These are phyloP conservation scores for Ammodytes dubius DNA, from an alignment of 2,113 vertebrate species.

Conservation along the genomic window DNA sequence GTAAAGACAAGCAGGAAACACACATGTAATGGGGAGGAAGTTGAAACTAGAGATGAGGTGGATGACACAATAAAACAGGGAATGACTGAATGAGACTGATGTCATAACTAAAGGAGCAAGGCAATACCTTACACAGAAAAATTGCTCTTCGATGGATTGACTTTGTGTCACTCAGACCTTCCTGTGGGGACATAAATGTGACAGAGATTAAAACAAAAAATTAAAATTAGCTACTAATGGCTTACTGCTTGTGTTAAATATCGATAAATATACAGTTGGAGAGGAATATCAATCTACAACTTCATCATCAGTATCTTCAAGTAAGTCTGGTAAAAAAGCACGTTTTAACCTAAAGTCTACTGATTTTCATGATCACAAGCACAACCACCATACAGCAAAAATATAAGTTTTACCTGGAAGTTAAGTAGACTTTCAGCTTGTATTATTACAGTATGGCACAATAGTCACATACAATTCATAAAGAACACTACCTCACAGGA, in stretches of 20 bases:
- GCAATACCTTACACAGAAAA: not conserved
- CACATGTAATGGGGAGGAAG: too few relatives aligned
- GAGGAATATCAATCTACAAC: not conserved
- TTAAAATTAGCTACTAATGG: not conserved
- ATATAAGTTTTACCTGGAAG: slow-evolving; percentile 21
- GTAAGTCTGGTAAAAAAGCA: too few relatives aligned
- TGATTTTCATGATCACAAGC: not conserved
- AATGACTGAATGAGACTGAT: too few relatives aligned
- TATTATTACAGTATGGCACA: not conserved
- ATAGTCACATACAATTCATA: not conserved
- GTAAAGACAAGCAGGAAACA: too few relatives aligned
- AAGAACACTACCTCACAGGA: not conserved
- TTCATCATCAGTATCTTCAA: not conserved
- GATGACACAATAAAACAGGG: too few relatives aligned
- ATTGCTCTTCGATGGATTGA: not conserved
- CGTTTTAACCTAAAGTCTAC: not conserved
- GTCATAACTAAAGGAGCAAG: too few relatives aligned
- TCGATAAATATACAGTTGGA: not conserved
- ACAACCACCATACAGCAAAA: not conserved
- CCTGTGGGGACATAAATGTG: not conserved
- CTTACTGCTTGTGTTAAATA: not conserved
- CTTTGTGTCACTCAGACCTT: not conserved
- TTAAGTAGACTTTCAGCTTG: not conserved
- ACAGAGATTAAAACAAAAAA: not conserved
- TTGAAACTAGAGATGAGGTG: too few relatives aligned